phyloP scores from a whole-genome alignment of 2,888 invertebrate genomes.

The Pyrocoelia pectoralis region DNA sequence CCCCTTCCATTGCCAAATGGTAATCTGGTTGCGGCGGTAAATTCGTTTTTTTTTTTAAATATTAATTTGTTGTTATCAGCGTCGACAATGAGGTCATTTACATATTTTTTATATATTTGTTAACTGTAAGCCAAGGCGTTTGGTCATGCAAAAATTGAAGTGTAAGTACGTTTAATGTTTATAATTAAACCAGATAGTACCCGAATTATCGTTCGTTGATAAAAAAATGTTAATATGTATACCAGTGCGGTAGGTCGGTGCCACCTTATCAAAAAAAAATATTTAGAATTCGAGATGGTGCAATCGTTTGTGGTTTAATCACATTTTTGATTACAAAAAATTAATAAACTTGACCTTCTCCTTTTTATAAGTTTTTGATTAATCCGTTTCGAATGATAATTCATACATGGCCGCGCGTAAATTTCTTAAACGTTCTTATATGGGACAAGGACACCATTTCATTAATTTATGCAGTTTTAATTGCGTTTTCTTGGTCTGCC shows the following conservation, averaged over 20 bases:
- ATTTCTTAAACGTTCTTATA: slow-evolving; percentile 33
- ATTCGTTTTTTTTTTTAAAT: slow-evolving; percentile 1
- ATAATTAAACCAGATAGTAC: background rate
- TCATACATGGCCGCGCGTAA: background rate
- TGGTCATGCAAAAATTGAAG: background rate
- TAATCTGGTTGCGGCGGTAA: background rate
- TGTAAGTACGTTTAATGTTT: slow-evolving; percentile 7
- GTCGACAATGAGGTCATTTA: slow-evolving; percentile 2
- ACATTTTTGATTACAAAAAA: slow-evolving; percentile 7
- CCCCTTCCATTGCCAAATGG: background rate
- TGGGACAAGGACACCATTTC: slow-evolving; percentile 35
- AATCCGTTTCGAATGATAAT: too few species aligned
- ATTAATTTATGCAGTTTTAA: slow-evolving; percentile 18
- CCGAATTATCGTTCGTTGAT: slow-evolving; percentile 7
- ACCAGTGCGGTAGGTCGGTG: slow-evolving; percentile 8
- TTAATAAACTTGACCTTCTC: slow-evolving; percentile 9
- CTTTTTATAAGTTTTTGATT: background rate
- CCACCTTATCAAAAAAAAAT: slow-evolving; percentile 10
- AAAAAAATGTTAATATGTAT: slow-evolving; percentile 4
- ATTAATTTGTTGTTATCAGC: background rate
- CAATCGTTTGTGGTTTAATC: slow-evolving; percentile 3
- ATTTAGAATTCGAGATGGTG: slow-evolving; percentile 8
- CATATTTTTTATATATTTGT: background rate
- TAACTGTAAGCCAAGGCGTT: background rate
- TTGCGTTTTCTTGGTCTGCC: background rate